These are phyloP conservation scores for Scaptomyza pallida DNA, from an alignment of 1,140 invertebrate species.

Conservation along the genomic window DNA sequence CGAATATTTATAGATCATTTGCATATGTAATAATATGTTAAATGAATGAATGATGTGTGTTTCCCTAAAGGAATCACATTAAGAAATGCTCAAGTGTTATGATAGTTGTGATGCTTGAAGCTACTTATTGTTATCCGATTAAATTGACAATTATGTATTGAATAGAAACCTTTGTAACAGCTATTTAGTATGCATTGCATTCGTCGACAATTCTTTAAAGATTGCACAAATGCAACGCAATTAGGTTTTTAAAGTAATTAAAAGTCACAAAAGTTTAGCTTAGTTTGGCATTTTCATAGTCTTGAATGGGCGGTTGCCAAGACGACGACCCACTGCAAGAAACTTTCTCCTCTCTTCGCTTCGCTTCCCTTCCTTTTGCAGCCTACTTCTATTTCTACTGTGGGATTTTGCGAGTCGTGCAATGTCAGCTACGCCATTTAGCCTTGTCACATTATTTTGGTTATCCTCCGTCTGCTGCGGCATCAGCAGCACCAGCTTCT, in stretches of 20 bases:
- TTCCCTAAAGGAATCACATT: neutral
- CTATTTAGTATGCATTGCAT: neutral
- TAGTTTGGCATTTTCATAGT: slow-evolving; percentile 44
- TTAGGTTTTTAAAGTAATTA: slow-evolving; percentile 63
- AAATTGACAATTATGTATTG: too few species aligned
- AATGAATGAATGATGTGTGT: neutral
- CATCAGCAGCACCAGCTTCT: slow-evolving; percentile 10
- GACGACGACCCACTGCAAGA: slow-evolving; percentile 35
- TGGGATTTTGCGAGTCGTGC: slow-evolving; percentile 49
- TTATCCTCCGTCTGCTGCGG: slow-evolving; percentile 50
- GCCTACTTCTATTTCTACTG: neutral
- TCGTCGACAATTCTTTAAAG: slow-evolving; percentile 16
- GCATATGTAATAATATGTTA: neutral
- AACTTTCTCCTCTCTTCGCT: neutral
- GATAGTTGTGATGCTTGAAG: neutral
- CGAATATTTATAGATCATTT: neutral
- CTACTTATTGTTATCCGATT: too few species aligned
- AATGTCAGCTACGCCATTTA: slow-evolving; percentile 77
- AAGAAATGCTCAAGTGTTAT: neutral
- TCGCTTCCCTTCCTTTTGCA: slow-evolving; percentile 3
- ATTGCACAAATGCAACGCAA: slow-evolving; percentile 22
- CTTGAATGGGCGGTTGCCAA: slow-evolving; percentile 39
- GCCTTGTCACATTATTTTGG: slow-evolving; percentile 80
- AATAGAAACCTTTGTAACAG: too few species aligned
- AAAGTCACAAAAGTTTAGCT: slow-evolving; percentile 67